Conservation (phyloP, 2,797 vertebrate genomes). For the Bradypodion ventrale region DNA sequence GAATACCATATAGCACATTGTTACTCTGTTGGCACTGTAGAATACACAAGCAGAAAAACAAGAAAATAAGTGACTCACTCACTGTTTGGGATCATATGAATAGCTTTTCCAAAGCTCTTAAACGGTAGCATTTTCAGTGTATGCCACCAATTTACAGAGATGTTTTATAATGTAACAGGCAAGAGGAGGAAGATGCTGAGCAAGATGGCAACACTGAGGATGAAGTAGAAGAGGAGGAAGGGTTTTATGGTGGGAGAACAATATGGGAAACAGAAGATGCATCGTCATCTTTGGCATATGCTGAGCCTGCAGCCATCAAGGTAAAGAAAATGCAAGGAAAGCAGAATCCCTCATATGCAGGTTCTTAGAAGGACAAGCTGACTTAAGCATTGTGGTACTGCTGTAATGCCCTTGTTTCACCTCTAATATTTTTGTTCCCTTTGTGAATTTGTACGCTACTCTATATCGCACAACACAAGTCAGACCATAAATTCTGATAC, state of each 20-base stretch:
- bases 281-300: conserved; percentile 56
- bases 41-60: not conserved
- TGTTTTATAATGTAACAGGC: conserved; percentile 63
- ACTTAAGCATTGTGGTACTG: conserved; percentile 23
- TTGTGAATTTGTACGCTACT: not conserved
- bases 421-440: not conserved
- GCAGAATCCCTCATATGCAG: not conserved
- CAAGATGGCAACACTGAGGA: conserved; percentile 77
- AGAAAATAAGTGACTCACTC: not conserved
- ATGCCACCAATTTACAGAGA: conserved; percentile 41
- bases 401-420: conserved; percentile 17
- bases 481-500: not conserved
- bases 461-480: not conserved
- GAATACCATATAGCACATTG: not conserved
- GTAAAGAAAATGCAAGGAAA: conserved; percentile 54
- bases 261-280: conserved; percentile 68
- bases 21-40: not conserved
- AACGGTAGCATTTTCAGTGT: not conserved
- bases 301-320: conserved; percentile 76
- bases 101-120: not conserved
- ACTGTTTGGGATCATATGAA: not conserved
- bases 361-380: conserved; percentile 17
- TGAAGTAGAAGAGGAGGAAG: conserved; percentile 76
- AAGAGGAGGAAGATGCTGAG: conserved; percentile 67
- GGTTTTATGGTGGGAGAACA: conserved; percentile 75